A percentile compares a stretch with the other conserved stretches of the same genome.
Conservation (phyloP, 2,888 invertebrate species). For the Brachyptera risi region DNA sequence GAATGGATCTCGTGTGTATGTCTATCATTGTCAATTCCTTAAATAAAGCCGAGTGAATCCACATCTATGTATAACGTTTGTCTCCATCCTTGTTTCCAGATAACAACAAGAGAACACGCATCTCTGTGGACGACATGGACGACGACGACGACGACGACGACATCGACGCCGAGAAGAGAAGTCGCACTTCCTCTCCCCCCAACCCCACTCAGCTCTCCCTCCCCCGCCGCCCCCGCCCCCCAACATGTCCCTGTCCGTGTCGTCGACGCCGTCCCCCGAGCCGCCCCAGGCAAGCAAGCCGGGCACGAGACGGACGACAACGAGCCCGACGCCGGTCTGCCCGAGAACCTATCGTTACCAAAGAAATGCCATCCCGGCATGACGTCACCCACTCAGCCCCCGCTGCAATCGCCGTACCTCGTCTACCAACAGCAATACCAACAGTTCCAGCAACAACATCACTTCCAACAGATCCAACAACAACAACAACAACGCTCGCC, state of each 20-base stretch:
- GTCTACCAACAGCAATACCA: constrained; percentile 33
- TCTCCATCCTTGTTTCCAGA: no score
- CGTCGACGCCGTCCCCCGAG: constrained; percentile 21
- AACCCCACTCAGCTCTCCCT: constrained; percentile 22
- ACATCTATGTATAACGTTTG: constrained; percentile 38
- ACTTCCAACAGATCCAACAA: constrained; percentile 35
- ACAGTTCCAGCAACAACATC: constrained; percentile 32
- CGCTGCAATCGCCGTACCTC: constrained; percentile 37
- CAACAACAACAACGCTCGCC: constrained; percentile 60
- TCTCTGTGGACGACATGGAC: constrained; percentile 47
- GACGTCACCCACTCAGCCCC: constrained; percentile 17
- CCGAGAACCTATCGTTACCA: constrained; percentile 79
- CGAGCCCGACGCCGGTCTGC: constrained; percentile 43
- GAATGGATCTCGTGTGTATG: no score
- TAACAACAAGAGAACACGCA: constrained; percentile 48
- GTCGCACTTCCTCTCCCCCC: constrained; percentile 30
- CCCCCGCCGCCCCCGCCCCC: constrained; percentile 30
- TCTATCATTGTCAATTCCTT: no score
- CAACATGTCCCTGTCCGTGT: constrained; percentile 27
- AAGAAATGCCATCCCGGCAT: constrained; percentile 43
- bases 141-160: constrained; percentile 50
- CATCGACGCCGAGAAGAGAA: constrained; percentile 41
- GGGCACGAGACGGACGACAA: constrained; percentile 17
- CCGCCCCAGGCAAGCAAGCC: constrained; percentile 3
- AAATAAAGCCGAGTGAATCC: no score